A percentile compares a stretch with the other conserved stretches of the same genome.
Conservation (phyloP, 2,888 invertebrate species). For the Cheilosia soror region DNA sequence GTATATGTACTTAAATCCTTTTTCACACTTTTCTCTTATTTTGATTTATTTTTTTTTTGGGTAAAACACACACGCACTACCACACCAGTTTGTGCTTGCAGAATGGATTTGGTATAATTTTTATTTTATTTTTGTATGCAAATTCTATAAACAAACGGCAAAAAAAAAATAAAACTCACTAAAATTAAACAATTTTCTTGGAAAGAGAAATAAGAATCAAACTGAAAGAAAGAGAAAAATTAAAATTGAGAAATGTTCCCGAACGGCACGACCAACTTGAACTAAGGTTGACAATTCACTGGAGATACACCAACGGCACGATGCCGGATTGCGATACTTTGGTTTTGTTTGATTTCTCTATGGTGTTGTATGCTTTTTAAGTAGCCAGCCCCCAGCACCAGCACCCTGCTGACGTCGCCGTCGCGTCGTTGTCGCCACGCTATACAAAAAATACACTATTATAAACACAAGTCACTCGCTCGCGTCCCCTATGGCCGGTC, state of each 20-base stretch:
- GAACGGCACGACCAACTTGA: conserved; percentile 74
- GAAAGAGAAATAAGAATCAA: conserved; percentile 19
- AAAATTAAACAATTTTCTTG: conserved; percentile 15
- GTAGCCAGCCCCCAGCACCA: conserved; percentile 44
- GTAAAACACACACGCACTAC: conserved; percentile 49
- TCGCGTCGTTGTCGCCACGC: conserved; percentile 19
- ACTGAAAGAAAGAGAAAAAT: conserved; percentile 27
- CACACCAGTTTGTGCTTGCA: conserved; percentile 61
- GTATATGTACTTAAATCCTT: conserved; percentile 43
- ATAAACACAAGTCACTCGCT: conserved; percentile 31
- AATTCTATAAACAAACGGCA: conserved; percentile 53
- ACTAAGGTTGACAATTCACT: conserved; percentile 75
- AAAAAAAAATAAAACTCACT: conserved; percentile 25
- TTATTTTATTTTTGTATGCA: conserved; percentile 14
- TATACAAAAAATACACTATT: conserved; percentile 20
- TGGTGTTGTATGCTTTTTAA: conserved; percentile 63
- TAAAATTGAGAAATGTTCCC: conserved; percentile 38
- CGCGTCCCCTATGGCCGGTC: conserved; percentile 9
- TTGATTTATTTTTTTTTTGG: conserved; percentile 32
- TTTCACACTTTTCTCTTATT: conserved; percentile 44
- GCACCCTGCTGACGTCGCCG: conserved; percentile 31
- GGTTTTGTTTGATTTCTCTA: conserved; percentile 68
- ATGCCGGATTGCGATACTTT: conserved; percentile 74
- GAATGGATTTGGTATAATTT: conserved; percentile 34
- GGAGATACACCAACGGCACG: conserved; percentile 69